Percentiles rank a stretch among this genome's conserved stretches.
Evolutionary conservation across 2,888 invertebrate species (phyloP).

Genomic region (Microctonus aethiopoides): DNA sequence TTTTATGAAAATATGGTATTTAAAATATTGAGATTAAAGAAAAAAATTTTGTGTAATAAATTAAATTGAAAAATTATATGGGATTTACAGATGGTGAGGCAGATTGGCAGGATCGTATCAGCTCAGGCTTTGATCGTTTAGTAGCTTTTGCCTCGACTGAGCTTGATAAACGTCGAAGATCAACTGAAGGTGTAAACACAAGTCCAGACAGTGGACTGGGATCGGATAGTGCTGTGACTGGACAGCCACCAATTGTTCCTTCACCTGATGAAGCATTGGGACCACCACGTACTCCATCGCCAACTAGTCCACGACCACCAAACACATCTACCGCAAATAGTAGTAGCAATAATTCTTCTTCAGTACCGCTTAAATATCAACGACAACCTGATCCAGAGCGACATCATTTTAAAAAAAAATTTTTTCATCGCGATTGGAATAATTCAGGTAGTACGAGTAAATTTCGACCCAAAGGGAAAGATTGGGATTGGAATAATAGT

Average conservation of each 20-base stretch:
- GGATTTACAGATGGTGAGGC: conserved; percentile 76
- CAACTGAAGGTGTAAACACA: conserved; percentile 85
- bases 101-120: conserved; percentile 93
- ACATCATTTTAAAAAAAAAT: conserved; percentile 86
- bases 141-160: conserved; percentile 94
- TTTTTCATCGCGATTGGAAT: conserved; percentile 76
- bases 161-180: conserved; percentile 86
- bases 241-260: conserved; percentile 61
- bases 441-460: conserved; percentile 69
- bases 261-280: conserved; percentile 68
- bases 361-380: conserved; percentile 72
- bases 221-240: conserved; percentile 65
- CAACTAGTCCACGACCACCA: conserved; percentile 68
- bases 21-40: conserved; percentile 14
- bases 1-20: conserved; percentile 60
- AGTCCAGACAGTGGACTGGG: conserved; percentile 90
- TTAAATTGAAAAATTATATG: conserved; percentile 10
- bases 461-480: conserved; percentile 79
- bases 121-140: conserved; percentile 92
- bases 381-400: conserved; percentile 70
- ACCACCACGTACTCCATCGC: conserved; percentile 72
- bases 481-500: conserved; percentile 76
- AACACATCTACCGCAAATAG: conserved; percentile 66
- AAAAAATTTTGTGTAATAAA: conserved; percentile 20
- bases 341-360: conserved; percentile 54